Conservation (phyloP, 1,140 invertebrate species). For the Micrasema minimum region DNA sequence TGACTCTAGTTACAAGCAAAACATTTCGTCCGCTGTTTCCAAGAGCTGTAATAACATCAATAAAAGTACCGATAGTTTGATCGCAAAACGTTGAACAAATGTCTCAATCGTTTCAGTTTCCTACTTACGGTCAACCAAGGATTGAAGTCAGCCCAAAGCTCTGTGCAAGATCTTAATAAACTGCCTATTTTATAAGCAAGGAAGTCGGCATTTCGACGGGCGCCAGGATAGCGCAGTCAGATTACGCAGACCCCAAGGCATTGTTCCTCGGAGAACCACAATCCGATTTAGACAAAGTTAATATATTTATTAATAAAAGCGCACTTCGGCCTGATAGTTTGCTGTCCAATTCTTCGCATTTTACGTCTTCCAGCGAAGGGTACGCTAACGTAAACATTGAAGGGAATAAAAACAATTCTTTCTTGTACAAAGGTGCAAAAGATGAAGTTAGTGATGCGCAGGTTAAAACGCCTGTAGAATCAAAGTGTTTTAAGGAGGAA, state of each 20-base stretch:
- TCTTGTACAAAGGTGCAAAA: constrained; percentile 32
- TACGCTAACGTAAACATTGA: constrained; percentile 28
- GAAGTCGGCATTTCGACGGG: constrained; percentile 84
- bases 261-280: constrained; percentile 66
- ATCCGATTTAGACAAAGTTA: constrained; percentile 60
- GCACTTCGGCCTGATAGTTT: constrained; percentile 65
- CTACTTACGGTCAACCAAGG: constrained; percentile 17
- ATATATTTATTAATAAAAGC: constrained; percentile 67
- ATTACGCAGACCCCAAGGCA: constrained; percentile 83
- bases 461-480: constrained; percentile 4
- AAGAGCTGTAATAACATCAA: constrained; percentile 64
- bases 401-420: constrained; percentile 44
- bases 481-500: constrained; percentile 6
- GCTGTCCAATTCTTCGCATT: constrained; percentile 68
- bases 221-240: constrained; percentile 88
- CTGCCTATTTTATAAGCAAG: constrained; percentile 77
- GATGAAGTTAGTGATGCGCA: background rate
- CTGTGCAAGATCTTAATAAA: constrained; percentile 66
- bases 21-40: constrained; percentile 57
- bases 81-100: constrained; percentile 55
- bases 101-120: constrained; percentile 46
- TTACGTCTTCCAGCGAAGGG: constrained; percentile 73
- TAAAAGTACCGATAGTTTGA: constrained; percentile 57
- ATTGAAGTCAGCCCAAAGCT: constrained; percentile 55
- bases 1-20: constrained; percentile 53